A percentile compares a stretch with the other conserved stretches of the same genome.
Conservation (phyloP, 2,113 vertebrate genomes). For the Sphyrna mokarran region DNA sequence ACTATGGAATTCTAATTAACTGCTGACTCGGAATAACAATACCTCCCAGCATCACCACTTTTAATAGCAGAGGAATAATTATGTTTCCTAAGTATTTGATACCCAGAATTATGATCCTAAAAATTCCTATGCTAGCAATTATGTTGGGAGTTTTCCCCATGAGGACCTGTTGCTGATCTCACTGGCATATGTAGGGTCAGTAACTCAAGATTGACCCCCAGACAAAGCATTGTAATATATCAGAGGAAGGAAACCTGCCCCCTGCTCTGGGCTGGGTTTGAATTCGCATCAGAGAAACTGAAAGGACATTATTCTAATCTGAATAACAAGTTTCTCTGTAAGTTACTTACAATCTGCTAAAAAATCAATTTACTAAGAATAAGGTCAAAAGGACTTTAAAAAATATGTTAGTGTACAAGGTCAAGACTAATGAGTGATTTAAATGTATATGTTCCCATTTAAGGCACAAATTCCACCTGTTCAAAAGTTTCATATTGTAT, state of each 20-base stretch:
- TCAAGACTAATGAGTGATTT: constrained; percentile 27
- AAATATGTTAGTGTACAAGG: constrained; percentile 13
- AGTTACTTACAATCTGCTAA: constrained; percentile 16
- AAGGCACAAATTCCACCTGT: constrained; percentile 8
- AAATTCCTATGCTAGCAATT: background rate
- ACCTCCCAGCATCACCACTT: background rate
- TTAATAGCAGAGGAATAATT: background rate
- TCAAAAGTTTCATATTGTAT: background rate
- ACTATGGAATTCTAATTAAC: background rate
- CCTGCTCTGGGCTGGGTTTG: background rate
- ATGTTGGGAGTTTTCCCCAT: background rate
- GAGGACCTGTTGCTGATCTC: background rate
- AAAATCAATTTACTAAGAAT: background rate
- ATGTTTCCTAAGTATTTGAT: background rate
- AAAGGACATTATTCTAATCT: background rate
- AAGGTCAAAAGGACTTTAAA: background rate
- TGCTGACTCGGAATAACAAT: background rate
- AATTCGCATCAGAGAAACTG: background rate
- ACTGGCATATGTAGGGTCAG: background rate
- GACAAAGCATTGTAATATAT: background rate
- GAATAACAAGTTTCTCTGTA: background rate
- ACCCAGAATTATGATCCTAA: background rate
- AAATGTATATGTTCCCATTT: background rate
- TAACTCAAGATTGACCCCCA: background rate
- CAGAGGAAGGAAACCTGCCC: background rate